Evolutionary conservation across 2,113 vertebrate genomes (phyloP).

Genomic region (Heterotilapia buettikoferi): DNA sequence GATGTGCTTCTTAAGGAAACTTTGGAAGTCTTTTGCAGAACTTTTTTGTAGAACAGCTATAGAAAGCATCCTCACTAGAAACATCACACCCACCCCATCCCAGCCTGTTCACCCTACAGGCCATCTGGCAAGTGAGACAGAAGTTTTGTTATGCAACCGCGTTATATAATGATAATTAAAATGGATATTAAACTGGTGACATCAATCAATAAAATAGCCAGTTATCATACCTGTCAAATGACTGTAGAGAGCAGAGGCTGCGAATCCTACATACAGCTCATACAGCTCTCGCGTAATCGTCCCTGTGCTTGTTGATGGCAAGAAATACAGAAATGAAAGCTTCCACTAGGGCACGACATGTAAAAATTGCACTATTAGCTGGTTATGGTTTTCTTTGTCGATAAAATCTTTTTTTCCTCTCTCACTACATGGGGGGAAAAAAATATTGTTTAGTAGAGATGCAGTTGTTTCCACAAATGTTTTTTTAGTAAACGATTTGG

Average conservation of each 20-base stretch:
- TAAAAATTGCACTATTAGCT: neutral
- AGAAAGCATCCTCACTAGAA: neutral
- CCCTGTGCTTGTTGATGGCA: neutral
- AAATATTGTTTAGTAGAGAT: neutral
- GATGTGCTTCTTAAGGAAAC: neutral
- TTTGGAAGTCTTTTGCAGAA: neutral
- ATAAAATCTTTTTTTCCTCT: neutral
- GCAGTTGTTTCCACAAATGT: neutral
- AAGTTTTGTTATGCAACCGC: neutral
- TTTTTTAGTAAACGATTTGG: neutral
- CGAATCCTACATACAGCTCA: neutral
- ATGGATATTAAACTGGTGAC: neutral
- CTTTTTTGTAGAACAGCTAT: neutral
- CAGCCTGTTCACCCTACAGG: neutral
- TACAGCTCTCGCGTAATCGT: neutral
- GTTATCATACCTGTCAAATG: neutral
- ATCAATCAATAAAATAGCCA: neutral
- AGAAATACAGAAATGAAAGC: neutral
- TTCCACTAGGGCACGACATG: neutral
- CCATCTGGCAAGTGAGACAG: neutral
- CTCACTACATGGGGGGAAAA: neutral
- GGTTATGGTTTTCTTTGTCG: neutral
- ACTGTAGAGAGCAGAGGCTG: neutral
- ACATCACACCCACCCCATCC: neutral
- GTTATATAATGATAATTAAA: neutral